phyloP scores from a whole-genome alignment of 2,888 invertebrate species.

The Trypoxylon attenuatum region DNA sequence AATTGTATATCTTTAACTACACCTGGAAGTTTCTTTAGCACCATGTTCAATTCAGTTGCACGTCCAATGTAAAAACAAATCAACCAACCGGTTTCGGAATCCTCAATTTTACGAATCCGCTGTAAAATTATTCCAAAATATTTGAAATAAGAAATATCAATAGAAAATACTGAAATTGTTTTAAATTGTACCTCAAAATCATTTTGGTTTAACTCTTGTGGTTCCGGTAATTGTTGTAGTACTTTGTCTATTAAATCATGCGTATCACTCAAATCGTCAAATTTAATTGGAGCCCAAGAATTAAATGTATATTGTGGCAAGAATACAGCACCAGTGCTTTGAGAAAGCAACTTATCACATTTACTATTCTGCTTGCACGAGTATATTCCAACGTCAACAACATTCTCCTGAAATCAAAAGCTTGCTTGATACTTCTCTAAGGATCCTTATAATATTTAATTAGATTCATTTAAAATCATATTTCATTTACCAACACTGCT shows the following conservation, averaged over 20 bases:
- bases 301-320: constrained; percentile 51
- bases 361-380: constrained; percentile 41
- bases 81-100: constrained; percentile 75
- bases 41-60: constrained; percentile 76
- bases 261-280: constrained; percentile 67
- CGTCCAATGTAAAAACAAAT: constrained; percentile 77
- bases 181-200: constrained; percentile 81
- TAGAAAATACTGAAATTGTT: constrained; percentile 8
- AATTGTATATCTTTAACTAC: constrained; percentile 77
- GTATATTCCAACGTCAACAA: constrained; percentile 56
- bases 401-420: constrained; percentile 59
- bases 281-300: constrained; percentile 67
- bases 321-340: constrained; percentile 55
- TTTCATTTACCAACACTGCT: constrained; percentile 83
- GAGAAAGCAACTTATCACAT: constrained; percentile 48
- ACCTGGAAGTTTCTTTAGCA: constrained; percentile 79
- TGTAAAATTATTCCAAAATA: constrained; percentile 13
- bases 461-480: too few species aligned
- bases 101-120: constrained; percentile 23
- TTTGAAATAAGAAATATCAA: neutral
- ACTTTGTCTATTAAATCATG: constrained; percentile 79
- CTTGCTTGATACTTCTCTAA: too few species aligned
- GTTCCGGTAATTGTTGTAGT: constrained; percentile 79
- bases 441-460: too few species aligned
- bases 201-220: constrained; percentile 77